Percentiles rank a stretch among this genome's conserved stretches.
Evolutionary conservation across 2,113 vertebrate genomes (phyloP).

Genomic region (Bos indicus): DNA sequence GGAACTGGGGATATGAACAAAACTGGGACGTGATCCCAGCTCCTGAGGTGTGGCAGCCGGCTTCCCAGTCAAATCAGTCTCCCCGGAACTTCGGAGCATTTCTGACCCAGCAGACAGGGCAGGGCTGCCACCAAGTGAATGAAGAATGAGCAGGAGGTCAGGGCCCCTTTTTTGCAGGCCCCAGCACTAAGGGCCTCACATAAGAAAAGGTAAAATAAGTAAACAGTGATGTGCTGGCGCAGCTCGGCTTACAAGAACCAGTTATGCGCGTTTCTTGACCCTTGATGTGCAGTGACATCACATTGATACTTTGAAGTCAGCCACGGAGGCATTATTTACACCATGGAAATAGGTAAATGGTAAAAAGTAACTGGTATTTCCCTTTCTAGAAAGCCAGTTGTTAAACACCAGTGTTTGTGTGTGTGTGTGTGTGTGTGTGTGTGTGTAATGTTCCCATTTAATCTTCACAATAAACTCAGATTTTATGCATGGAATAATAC

Average conservation of each 20-base stretch:
- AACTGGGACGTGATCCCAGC: neutral
- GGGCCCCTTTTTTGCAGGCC: neutral
- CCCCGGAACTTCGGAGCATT: neutral
- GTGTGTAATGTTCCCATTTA: neutral
- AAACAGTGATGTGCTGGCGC: neutral
- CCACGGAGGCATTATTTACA: neutral
- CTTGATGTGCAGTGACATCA: neutral
- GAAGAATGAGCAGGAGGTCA: neutral
- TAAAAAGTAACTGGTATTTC: neutral
- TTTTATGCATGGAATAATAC: neutral
- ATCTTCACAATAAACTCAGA: neutral
- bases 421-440: neutral
- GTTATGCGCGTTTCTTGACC: neutral
- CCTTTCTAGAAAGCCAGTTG: neutral
- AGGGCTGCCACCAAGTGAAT: neutral
- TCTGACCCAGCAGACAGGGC: neutral
- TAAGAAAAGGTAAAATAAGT: fast-evolving
- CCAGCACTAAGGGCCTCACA: neutral
- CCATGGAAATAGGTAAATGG: neutral
- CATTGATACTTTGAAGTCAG: neutral
- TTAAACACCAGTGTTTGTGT: neutral
- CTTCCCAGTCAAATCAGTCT: neutral
- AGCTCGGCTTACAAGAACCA: neutral
- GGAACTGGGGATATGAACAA: neutral
- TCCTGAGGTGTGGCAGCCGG: neutral